Evolutionary conservation across 2,113 vertebrate genomes (phyloP), one percentile per base, ranked within the genome.

Genomic region (Erythrolamprus reginae): DNA sequence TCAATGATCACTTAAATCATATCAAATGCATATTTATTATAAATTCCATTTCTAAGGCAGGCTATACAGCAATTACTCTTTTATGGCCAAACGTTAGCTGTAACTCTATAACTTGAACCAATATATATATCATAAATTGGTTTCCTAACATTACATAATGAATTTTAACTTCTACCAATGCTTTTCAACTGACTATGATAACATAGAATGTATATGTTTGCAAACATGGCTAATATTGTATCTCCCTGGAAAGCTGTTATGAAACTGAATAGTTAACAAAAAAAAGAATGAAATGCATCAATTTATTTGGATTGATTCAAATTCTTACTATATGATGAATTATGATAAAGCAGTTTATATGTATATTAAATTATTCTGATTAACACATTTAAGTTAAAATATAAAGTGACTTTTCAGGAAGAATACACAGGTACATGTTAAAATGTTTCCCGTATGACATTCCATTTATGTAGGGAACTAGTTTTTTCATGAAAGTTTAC

Each of bases 241-340:
- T 42, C 33, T 42, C 77, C 38, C 89, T 28, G 89, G 26, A 9
- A 94, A 92, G 45, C 87, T 51, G 91, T 38, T 38, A 53, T 19
- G 28, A 17, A 90, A 33, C 23, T 28, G 48, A 84, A 84, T 45
- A 50, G 53, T 89, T 91, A 58, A 83, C 42, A 65, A 65, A 84
- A 55, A 33, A 90, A 93, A 88, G 92, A 93, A 94, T 86, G 87
- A 55, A 91, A 92, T 90, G 55, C 89, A 91, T 82, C 88, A 94
- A 33, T 65, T 95, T 90, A 95, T 91, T 92, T 89, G 87, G 94
- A 84, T 53, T 88, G 65, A 93, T 94, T 48, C 19, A 61, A 77
- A 77, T 77, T 77, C 90, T 88, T 92, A 91, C 77, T 92, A 89
- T n/a, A n/a, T n/a, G n/a, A n/a, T n/a, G n/a, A n/a, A n/a, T n/a